phyloP scores from a whole-genome alignment of 2,797 vertebrate species.

The Sebastes variabilis region DNA sequence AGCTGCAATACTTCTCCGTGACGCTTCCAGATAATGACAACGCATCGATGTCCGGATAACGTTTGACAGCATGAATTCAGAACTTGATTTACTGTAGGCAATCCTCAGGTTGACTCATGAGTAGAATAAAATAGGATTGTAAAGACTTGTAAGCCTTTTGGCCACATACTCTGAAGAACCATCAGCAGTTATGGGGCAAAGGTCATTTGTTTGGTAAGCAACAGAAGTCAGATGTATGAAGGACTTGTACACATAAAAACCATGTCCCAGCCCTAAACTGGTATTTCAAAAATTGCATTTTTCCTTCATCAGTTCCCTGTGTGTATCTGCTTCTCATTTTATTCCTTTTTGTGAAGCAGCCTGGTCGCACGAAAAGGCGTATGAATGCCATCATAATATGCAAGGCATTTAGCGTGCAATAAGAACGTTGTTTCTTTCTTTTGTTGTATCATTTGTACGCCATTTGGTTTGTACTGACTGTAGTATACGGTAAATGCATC shows the following conservation, averaged over 20 bases:
- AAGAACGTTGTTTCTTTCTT: no score
- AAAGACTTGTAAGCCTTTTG: not conserved
- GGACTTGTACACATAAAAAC: not conserved
- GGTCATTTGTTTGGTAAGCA: not conserved
- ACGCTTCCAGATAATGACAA: constrained; percentile 22
- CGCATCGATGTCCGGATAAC: constrained; percentile 23
- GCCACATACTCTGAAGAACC: not conserved
- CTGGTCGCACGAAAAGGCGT: not conserved
- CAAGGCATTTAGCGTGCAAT: no score
- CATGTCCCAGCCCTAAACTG: not conserved
- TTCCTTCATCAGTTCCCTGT: not conserved
- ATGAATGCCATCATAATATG: no score
- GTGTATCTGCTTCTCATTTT: not conserved
- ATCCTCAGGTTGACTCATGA: not conserved
- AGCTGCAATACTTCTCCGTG: constrained; percentile 24
- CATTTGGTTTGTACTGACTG: not conserved
- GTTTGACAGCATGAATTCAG: constrained; percentile 27
- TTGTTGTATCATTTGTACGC: no score
- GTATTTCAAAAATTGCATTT: not conserved
- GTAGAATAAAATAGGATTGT: not conserved
- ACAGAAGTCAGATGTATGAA: not conserved
- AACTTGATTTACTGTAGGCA: constrained; percentile 10
- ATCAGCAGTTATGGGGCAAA: not conserved
- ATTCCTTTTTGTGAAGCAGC: not conserved
- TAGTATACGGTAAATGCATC: not conserved